A percentile compares a stretch with the other conserved stretches of the same genome.
phyloP scores from a whole-genome alignment of 2,113 vertebrate species.

The Parotia lawesii region DNA sequence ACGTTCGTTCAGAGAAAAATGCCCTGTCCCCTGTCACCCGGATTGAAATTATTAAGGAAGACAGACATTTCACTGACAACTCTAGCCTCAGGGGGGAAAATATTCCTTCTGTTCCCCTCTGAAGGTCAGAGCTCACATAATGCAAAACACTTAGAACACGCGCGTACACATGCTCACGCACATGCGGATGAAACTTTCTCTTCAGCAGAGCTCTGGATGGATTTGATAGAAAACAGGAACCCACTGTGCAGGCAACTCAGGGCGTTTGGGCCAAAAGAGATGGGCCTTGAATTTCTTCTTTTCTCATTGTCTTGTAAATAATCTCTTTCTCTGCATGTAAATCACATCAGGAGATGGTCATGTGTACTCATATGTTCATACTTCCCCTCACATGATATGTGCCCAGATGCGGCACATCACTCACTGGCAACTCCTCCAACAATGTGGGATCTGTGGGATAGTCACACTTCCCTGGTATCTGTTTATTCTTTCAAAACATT shows the following conservation, averaged over 20 bases:
- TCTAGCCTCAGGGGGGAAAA: constrained; percentile 56
- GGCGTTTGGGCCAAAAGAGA: background rate
- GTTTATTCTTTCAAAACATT: background rate
- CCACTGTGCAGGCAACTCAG: accelerated
- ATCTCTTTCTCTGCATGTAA: background rate
- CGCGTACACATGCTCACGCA: background rate
- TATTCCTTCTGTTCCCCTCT: constrained; percentile 71
- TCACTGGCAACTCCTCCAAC: background rate
- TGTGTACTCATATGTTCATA: background rate
- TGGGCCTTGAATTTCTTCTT: background rate
- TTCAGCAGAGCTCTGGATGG: background rate
- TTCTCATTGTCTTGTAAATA: background rate
- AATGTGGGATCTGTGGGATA: background rate
- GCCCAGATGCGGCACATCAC: background rate
- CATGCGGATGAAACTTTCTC: constrained; percentile 1
- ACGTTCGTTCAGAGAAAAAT: constrained; percentile 69
- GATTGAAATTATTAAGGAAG: constrained; percentile 75
- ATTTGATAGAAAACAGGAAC: background rate
- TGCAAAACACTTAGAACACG: constrained; percentile 43
- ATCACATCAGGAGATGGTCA: background rate
- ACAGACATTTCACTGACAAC: constrained; percentile 67
- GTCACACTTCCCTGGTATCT: background rate
- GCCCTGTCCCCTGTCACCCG: constrained; percentile 66
- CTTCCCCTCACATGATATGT: background rate
- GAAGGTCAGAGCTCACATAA: constrained; percentile 68